Base-by-base conservation (phyloP, 2,888 invertebrate genomes). In the Nebria salina region DNA sequence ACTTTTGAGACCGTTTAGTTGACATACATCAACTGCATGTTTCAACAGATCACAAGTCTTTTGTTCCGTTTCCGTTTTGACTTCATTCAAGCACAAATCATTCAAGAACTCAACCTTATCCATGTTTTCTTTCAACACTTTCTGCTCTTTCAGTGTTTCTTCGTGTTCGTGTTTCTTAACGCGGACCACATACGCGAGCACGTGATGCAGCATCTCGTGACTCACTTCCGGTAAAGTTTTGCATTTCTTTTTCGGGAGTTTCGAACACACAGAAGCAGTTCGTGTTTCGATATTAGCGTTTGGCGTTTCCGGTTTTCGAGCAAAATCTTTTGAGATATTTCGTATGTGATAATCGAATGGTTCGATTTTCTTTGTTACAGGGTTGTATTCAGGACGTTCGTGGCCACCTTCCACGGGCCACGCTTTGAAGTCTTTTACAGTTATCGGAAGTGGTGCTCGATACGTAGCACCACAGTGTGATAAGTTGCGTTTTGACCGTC, bases 331-430 rank as follows among this genome's bases (percentile, higher is more conserved):
- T 4, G 81, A 25, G 20, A 83, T 65, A 11, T 84, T 84, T n/a
- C 84, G 77, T 54, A 82, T 82, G 7, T 83, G 84, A 72, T 84
- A 84, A 82, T 87, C 86, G 74, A 87, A 85, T 75, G 86, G 85
- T 82, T 87, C 87, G n/a, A 88, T 84, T 82, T 85, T 85, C 65
- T 86, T 84, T 0, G 88, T 87, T 20, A 83, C 79, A 42, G 85
- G 83, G 76, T 88, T 87, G 83, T 86, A 88, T 72, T 85, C 86
- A 1, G 87, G 86, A 41, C 89, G 90, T 73, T 89, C 86, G 82
- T 86, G 86, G 83, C 86, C 83, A 7, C 86, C 86, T 41, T 85
- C 84, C 7, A 82, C 82, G 0, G 87, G 87, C 87, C 87, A 87
- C 74, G 83, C 84, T 75, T 85, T 85, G 34, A 82, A 84, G 73